Percentiles rank a stretch among this genome's conserved stretches.
Conservation (phyloP, 30 jellyfish, hydroid and myxozoan species). For the Chrysaora quinquecirrha region DNA sequence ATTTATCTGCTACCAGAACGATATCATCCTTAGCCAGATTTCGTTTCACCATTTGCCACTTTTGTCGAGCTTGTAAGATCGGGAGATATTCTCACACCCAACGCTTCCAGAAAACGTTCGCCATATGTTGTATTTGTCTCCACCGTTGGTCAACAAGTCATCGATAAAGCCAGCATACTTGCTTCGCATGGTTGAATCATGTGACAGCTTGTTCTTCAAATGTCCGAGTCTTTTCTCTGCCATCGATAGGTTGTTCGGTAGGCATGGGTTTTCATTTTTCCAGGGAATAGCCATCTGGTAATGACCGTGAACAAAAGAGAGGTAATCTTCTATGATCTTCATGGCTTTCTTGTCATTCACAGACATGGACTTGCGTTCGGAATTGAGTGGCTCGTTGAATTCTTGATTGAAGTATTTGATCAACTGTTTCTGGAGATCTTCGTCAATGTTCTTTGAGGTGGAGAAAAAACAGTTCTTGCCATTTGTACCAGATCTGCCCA, state of each 20-base stretch:
- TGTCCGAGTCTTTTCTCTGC: constrained; percentile 32
- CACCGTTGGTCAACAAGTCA: constrained; percentile 44
- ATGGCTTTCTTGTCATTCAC: constrained; percentile 45
- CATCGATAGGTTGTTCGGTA: constrained; percentile 34
- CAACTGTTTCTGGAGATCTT: constrained; percentile 17
- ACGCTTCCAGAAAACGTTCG: constrained; percentile 43
- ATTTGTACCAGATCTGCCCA: neutral
- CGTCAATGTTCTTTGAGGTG: neutral
- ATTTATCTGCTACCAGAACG: constrained; percentile 29
- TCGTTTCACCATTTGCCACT: constrained; percentile 23
- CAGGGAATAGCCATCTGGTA: constrained; percentile 61
- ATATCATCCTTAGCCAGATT: constrained; percentile 23
- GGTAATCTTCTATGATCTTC: constrained; percentile 30
- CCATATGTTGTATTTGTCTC: constrained; percentile 33
- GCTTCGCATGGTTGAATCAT: constrained; percentile 10
- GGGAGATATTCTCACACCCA: constrained; percentile 54
- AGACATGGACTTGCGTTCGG: constrained; percentile 18
- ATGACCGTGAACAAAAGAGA: constrained; percentile 17
- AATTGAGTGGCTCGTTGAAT: constrained; percentile 19
- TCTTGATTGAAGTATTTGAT: constrained; percentile 40
- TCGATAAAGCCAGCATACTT: constrained; percentile 26
- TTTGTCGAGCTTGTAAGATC: constrained; percentile 7
- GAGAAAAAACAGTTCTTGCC: neutral
- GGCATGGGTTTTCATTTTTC: constrained; percentile 27
- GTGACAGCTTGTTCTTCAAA: constrained; percentile 22